Evolutionary conservation across 1,140 invertebrate species (phyloP).

Genomic region (Drosophila ohnishii): DNA sequence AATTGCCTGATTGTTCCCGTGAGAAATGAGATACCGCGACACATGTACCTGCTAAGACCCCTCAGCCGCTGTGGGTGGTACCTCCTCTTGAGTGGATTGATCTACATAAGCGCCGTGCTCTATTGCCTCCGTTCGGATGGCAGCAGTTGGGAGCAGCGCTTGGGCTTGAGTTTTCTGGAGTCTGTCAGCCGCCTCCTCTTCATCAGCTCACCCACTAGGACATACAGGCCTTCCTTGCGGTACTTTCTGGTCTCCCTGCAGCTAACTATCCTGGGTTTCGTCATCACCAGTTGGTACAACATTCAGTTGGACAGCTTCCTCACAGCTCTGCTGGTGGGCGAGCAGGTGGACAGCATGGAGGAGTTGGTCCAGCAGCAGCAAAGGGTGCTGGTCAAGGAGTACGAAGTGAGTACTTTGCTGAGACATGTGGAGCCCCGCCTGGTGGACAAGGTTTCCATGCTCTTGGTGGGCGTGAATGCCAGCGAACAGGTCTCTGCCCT

Average conservation of each 20-base stretch:
- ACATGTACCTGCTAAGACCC: conserved; percentile 65
- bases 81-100: conserved; percentile 34
- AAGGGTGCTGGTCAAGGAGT: conserved; percentile 60
- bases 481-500: conserved; percentile 67
- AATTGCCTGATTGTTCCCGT: conserved; percentile 72
- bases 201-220: conserved; percentile 29
- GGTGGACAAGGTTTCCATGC: conserved; percentile 24
- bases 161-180: conserved; percentile 39
- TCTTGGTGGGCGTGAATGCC: conserved; percentile 54
- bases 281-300: conserved; percentile 67
- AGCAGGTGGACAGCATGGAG: conserved; percentile 69
- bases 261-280: conserved; percentile 58
- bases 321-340: conserved; percentile 60
- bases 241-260: conserved; percentile 55
- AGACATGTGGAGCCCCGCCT: conserved; percentile 53
- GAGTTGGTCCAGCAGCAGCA: conserved; percentile 62
- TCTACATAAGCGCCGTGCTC: conserved; percentile 45
- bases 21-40: conserved; percentile 68
- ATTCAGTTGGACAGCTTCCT: conserved; percentile 70
- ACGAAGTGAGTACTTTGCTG: conserved; percentile 56
- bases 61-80: conserved; percentile 50
- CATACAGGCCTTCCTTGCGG: conserved; percentile 34
- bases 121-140: conserved; percentile 30
- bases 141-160: not conserved
- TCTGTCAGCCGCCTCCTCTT: conserved; percentile 50